Conservation (phyloP, 2,797 vertebrate species). For the Microtus agrestis region DNA sequence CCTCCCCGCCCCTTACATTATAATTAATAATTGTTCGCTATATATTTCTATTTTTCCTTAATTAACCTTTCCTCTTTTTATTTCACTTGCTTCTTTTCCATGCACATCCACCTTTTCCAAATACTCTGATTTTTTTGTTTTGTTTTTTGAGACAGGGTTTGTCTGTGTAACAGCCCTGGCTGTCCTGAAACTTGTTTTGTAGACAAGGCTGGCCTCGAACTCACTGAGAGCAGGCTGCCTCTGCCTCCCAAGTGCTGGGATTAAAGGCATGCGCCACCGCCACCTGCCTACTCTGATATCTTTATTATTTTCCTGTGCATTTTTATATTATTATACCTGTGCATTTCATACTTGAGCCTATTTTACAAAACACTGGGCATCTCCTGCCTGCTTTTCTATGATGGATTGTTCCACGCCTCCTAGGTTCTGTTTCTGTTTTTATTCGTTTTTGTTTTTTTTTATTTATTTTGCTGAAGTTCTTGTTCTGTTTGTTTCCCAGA, state of each 20-base stretch:
- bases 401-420: not conserved
- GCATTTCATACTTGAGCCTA: not conserved
- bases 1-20: not conserved
- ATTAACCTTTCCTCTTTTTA: not conserved
- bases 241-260: too few species aligned
- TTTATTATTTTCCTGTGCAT: not conserved
- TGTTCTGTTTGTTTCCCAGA: slow-evolving; percentile 36
- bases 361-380: not conserved
- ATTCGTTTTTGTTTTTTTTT: not conserved
- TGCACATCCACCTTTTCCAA: not conserved
- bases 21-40: not conserved
- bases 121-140: not conserved
- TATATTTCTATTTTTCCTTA: not conserved
- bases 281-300: not conserved
- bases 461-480: slow-evolving; percentile 25
- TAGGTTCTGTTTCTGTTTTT: slow-evolving; percentile 9
- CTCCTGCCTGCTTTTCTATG: not conserved
- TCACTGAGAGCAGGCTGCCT: too few species aligned
- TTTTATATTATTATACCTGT: not conserved
- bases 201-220: too few species aligned
- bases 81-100: slow-evolving; percentile 10
- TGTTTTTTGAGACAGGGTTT: too few species aligned
- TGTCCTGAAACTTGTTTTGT: too few species aligned
- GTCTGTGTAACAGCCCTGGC: too few species aligned
- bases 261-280: too few species aligned